phyloP scores from a whole-genome alignment of 30 jellyfish, hydroid and myxozoan species.

The Cassiopea andromeda region DNA sequence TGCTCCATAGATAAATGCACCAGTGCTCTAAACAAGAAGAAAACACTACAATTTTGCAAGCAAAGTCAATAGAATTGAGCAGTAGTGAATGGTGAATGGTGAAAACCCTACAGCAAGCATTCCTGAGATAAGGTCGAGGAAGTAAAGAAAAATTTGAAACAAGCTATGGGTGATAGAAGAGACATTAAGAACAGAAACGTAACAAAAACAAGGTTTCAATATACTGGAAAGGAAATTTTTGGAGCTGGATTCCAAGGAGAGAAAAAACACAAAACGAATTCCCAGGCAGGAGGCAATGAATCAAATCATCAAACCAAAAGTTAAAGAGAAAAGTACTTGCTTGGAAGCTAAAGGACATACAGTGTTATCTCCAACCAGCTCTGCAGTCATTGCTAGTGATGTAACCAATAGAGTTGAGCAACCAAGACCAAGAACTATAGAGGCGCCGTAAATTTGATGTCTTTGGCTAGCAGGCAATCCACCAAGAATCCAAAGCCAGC shows the following conservation, averaged over 20 bases:
- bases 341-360: slow-evolving; percentile 28
- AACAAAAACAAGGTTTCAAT: no score
- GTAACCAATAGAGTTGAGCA: slow-evolving; percentile 85
- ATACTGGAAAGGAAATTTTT: no score
- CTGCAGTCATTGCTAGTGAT: slow-evolving; percentile 90
- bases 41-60: not conserved
- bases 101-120: no score
- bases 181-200: no score
- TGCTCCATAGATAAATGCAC: slow-evolving; percentile 95
- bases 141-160: no score
- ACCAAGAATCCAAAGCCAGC: slow-evolving; percentile 81
- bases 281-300: no score
- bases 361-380: slow-evolving; percentile 85
- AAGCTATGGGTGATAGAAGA: no score
- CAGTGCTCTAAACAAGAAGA: slow-evolving; percentile 63
- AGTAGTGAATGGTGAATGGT: not conserved
- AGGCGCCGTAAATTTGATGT: slow-evolving; percentile 72
- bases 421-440: slow-evolving; percentile 83
- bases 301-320: no score
- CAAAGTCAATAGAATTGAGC: not conserved
- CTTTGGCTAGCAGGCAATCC: slow-evolving; percentile 24
- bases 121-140: no score
- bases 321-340: not conserved
- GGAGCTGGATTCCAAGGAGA: no score
- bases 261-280: no score